These are phyloP conservation scores for Hecatera dysodea DNA, from an alignment of 2,888 invertebrate genomes.

Conservation along the genomic window DNA sequence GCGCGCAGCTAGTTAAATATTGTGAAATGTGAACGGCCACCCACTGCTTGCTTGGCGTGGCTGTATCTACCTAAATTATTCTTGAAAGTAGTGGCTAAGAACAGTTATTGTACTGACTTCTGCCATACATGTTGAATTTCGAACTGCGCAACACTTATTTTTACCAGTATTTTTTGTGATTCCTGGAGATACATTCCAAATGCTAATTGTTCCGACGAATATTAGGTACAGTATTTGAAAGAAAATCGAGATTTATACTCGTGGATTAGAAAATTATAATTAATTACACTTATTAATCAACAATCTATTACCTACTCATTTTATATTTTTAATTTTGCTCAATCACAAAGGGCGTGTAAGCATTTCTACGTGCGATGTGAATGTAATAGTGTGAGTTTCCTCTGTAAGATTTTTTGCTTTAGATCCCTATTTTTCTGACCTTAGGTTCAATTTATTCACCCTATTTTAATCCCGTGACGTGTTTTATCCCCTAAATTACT, in stretches of 20 bases:
- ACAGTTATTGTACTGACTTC: conserved; percentile 88
- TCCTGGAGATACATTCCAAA: conserved; percentile 85
- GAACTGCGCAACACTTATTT: conserved; percentile 81
- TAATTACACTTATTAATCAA: conserved; percentile 50
- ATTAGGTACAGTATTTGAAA: conserved; percentile 89
- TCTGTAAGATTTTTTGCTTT: conserved; percentile 26
- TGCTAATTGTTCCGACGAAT: conserved; percentile 88
- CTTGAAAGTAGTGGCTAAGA: conserved; percentile 89
- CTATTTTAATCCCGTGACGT: conserved; percentile 41
- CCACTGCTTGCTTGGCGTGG: conserved; percentile 85
- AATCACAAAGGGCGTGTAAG: conserved; percentile 49
- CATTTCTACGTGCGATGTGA: conserved; percentile 44
- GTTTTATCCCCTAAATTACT: conserved; percentile 33
- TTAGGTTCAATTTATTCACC: conserved; percentile 6
- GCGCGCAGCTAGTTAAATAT: conserved; percentile 86
- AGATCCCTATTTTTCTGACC: not conserved
- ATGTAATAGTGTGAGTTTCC: conserved; percentile 56
- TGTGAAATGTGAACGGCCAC: conserved; percentile 91
- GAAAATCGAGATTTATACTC: conserved; percentile 69
- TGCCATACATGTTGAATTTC: conserved; percentile 86
- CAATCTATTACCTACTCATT: conserved; percentile 39
- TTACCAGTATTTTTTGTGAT: conserved; percentile 85
- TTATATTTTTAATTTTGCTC: conserved; percentile 40
- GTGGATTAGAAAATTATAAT: conserved; percentile 66
- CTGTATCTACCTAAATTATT: conserved; percentile 83